Percentiles rank a stretch among this genome's conserved stretches.
Evolutionary conservation across 2,797 vertebrate species (phyloP).

Genomic region (Eupleurogrammus muticus): DNA sequence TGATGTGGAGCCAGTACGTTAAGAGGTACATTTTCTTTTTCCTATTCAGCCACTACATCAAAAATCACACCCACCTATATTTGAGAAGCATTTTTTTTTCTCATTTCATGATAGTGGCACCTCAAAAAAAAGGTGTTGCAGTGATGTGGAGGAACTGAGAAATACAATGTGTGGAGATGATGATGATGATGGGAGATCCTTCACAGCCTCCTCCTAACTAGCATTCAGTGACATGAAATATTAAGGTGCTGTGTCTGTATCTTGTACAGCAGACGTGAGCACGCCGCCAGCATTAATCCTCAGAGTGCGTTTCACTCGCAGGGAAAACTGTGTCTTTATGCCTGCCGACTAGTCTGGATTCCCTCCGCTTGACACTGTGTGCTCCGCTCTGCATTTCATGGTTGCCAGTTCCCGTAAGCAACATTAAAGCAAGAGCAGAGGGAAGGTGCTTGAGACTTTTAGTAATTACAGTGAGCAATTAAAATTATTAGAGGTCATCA

Average conservation of each 20-base stretch:
- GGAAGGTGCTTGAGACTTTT: constrained; percentile 38
- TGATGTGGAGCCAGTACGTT: constrained; percentile 53
- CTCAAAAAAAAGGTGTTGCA: background rate
- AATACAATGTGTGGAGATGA: background rate
- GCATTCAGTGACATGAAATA: constrained; percentile 46
- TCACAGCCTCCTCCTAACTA: constrained; percentile 16
- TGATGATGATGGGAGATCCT: constrained; percentile 28
- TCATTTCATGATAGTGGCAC: background rate
- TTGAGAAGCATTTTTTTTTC: constrained; percentile 42
- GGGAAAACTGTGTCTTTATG: constrained; percentile 61
- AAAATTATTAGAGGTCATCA: constrained; percentile 51
- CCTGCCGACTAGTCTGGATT: constrained; percentile 73
- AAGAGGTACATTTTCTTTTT: constrained; percentile 51
- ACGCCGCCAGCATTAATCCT: constrained; percentile 68
- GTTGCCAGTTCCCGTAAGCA: constrained; percentile 59
- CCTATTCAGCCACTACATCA: constrained; percentile 30
- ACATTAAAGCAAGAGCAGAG: constrained; percentile 45
- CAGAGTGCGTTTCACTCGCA: constrained; percentile 41
- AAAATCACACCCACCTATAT: constrained; percentile 11
- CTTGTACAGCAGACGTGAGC: constrained; percentile 67
- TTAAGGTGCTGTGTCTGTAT: constrained; percentile 68
- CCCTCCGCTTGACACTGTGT: constrained; percentile 62
- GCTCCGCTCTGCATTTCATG: constrained; percentile 46
- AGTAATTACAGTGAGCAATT: constrained; percentile 57
- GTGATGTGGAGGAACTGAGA: constrained; percentile 16